phyloP scores from a whole-genome alignment of 1,140 invertebrate species.

The Galleria mellonella region DNA sequence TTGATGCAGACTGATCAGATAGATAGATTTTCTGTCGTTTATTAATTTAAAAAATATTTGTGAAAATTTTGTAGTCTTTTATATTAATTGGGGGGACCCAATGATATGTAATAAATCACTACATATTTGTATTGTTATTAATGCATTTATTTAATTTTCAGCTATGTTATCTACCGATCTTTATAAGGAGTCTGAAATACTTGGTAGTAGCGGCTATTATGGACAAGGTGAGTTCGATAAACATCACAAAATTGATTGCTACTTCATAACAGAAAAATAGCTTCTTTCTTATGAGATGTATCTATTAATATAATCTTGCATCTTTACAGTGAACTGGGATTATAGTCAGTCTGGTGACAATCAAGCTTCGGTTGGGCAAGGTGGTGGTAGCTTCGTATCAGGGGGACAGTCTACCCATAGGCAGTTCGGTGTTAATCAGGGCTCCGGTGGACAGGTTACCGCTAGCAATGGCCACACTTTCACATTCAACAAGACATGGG shows the following conservation, averaged over 20 bases:
- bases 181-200: conserved; percentile 33
- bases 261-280: too few relatives aligned
- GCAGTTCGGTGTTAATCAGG: conserved; percentile 16
- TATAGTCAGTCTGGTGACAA: conserved; percentile 5
- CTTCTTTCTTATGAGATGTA: too few relatives aligned
- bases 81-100: too few relatives aligned
- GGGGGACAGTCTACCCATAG: conserved; percentile 7
- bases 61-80: too few relatives aligned
- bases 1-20: too few relatives aligned
- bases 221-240: conserved; percentile 55
- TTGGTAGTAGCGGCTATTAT: conserved; percentile 41
- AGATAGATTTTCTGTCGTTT: too few relatives aligned
- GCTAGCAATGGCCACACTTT: conserved; percentile 18
- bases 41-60: too few relatives aligned
- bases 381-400: conserved; percentile 7
- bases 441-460: conserved; percentile 7
- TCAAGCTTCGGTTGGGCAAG: conserved; percentile 10
- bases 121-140: too few relatives aligned
- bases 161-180: conserved; percentile 48
- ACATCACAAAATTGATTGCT: too few relatives aligned
- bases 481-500: conserved; percentile 39
- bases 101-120: too few relatives aligned
- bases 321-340: conserved; percentile 45
- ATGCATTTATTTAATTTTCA: too few relatives aligned
- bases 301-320: too few relatives aligned